These are phyloP conservation scores for Coelogynopora nodosa DNA, from an alignment of 2,888 invertebrate species.

Conservation along the genomic window DNA sequence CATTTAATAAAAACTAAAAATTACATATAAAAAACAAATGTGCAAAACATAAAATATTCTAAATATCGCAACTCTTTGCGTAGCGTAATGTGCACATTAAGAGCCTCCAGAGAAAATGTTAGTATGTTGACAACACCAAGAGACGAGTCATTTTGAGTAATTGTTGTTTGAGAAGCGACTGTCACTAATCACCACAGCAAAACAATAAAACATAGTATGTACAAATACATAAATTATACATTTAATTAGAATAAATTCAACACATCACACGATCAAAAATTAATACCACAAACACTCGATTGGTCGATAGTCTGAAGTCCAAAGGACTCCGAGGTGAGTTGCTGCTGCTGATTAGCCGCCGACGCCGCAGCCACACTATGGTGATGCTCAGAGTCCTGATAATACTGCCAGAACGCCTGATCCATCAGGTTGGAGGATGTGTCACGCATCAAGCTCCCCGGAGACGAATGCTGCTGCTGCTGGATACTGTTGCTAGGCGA, in stretches of 20 bases:
- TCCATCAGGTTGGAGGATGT: not conserved
- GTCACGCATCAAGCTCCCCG: not conserved
- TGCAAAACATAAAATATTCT: too few relatives aligned
- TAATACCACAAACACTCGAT: not conserved
- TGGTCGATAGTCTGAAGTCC: not conserved
- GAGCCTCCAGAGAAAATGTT: not conserved
- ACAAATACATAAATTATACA: not conserved
- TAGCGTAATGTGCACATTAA: not conserved
- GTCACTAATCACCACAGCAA: conserved; percentile 24
- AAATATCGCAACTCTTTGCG: not conserved
- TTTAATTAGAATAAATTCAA: not conserved
- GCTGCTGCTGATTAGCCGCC: not conserved
- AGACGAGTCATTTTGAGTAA: not conserved
- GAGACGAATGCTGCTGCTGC: not conserved
- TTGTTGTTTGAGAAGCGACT: not conserved
- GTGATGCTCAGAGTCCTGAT: not conserved
- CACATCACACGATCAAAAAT: not conserved
- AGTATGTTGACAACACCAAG: not conserved
- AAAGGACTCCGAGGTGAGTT: not conserved
- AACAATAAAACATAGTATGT: not conserved
- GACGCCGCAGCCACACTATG: not conserved
- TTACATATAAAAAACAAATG: too few relatives aligned
- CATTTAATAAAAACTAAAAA: too few relatives aligned
- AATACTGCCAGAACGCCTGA: not conserved
- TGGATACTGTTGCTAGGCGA: too few relatives aligned